phyloP scores from a whole-genome alignment of 2,797 vertebrate genomes.

The Denticeps clupeoides region DNA sequence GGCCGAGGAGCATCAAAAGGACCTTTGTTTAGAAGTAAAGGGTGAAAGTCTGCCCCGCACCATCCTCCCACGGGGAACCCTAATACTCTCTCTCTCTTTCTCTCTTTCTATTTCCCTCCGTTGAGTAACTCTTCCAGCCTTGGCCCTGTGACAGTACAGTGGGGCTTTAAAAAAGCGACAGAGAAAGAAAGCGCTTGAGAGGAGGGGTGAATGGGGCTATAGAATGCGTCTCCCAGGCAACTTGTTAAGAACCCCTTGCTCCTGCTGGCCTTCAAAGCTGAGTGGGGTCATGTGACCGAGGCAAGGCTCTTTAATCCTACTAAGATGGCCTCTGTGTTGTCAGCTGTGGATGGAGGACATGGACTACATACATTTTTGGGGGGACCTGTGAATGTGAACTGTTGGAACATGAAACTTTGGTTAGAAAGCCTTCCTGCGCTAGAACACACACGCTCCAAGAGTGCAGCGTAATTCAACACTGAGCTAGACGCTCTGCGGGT shows the following conservation, averaged over 20 bases:
- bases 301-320: slow-evolving; percentile 36
- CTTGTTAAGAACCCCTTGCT: slow-evolving; percentile 29
- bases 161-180: slow-evolving; percentile 10
- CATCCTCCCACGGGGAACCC: slow-evolving; percentile 24
- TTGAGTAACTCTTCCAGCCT: slow-evolving; percentile 17
- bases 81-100: slow-evolving; percentile 17
- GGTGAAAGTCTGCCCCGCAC: slow-evolving; percentile 30
- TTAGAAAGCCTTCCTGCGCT: too few species aligned
- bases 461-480: too few species aligned
- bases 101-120: slow-evolving; percentile 7
- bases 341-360: too few species aligned
- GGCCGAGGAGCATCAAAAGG: slow-evolving; percentile 42
- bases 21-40: slow-evolving; percentile 43
- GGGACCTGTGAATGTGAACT: too few species aligned
- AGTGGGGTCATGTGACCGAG: slow-evolving; percentile 40
- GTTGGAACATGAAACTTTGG: too few species aligned
- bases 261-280: slow-evolving; percentile 33
- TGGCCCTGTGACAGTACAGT: slow-evolving; percentile 11
- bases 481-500: too few species aligned
- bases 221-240: slow-evolving; percentile 45
- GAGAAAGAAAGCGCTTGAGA: slow-evolving; percentile 17
- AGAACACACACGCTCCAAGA: too few species aligned
- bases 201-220: slow-evolving; percentile 33
- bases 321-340: slow-evolving; percentile 36
- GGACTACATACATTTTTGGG: too few species aligned